Conservation (phyloP, 2,113 vertebrate genomes). For the Cynopterus brachyotis region DNA sequence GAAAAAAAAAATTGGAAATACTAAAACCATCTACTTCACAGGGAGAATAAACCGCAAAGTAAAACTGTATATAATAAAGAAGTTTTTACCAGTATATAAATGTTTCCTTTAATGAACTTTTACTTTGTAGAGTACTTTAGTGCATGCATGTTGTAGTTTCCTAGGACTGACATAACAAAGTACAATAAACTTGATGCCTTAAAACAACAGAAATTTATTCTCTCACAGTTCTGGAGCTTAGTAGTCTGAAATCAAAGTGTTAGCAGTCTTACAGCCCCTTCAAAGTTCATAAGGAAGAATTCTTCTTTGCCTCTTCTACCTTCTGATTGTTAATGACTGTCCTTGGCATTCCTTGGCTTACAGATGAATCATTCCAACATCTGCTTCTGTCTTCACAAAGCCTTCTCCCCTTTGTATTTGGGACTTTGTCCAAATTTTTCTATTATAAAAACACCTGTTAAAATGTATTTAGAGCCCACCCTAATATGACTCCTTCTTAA, state of each 20-base stretch:
- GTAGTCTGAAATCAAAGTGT: background rate
- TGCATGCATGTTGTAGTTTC: background rate
- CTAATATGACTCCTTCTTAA: background rate
- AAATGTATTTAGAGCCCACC: background rate
- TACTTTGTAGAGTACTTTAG: background rate
- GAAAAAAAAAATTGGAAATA: background rate
- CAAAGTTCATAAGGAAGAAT: background rate
- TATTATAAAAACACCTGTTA: background rate
- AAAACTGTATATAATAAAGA: background rate
- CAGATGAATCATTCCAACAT: background rate
- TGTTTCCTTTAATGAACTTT: background rate
- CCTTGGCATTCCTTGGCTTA: background rate
- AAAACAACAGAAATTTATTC: background rate
- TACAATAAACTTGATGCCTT: background rate
- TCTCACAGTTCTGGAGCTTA: background rate
- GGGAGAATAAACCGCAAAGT: background rate
- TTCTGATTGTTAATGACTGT: background rate
- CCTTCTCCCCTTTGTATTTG: background rate
- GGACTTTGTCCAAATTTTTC: background rate
- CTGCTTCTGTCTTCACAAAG: background rate
- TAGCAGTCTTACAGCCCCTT: background rate
- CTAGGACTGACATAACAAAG: background rate
- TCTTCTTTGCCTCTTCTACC: background rate
- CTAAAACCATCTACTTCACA: background rate
- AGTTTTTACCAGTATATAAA: background rate